Evolutionary conservation across 2,797 vertebrate species (phyloP).

Genomic region (Pelodytes ibericus): DNA sequence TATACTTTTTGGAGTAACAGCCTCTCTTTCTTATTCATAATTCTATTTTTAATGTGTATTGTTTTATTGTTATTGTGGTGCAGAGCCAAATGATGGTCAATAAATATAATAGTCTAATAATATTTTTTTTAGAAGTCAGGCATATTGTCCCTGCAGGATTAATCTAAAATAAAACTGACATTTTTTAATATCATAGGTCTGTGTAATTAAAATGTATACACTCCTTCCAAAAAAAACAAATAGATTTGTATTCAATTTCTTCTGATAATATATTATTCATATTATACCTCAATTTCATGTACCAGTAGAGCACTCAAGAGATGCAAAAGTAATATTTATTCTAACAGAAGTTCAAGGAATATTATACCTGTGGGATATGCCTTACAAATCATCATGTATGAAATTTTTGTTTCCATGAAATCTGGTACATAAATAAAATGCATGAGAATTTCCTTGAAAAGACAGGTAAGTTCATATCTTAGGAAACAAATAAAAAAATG

Average conservation of each 20-base stretch:
- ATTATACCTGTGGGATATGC: constrained; percentile 33
- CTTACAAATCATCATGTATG: constrained; percentile 35
- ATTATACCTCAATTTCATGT: constrained; percentile 21
- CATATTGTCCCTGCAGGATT: neutral
- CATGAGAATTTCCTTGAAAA: constrained; percentile 10
- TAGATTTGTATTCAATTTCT: constrained; percentile 38
- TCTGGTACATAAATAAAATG: constrained; percentile 44
- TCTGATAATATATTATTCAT: constrained; percentile 40
- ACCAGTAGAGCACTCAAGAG: constrained; percentile 25
- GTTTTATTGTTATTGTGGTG: too few species aligned
- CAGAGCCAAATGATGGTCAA: too few species aligned
- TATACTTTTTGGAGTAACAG: too few species aligned
- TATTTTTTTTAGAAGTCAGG: too few species aligned
- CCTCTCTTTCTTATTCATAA: too few species aligned
- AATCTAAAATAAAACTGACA: neutral
- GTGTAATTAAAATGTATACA: constrained; percentile 33
- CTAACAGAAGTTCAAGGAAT: constrained; percentile 45
- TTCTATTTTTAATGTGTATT: too few species aligned
- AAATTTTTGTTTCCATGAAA: constrained; percentile 41
- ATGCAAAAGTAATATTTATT: constrained; percentile 45
- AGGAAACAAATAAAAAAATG: too few species aligned
- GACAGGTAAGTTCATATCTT: too few species aligned
- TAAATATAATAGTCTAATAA: too few species aligned
- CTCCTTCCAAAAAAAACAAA: constrained; percentile 9
- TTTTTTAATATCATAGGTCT: constrained; percentile 6